A percentile compares a stretch with the other conserved stretches of the same genome.
Evolutionary conservation across 2,888 invertebrate species (phyloP).

Genomic region (Ichneumoninae sp.): DNA sequence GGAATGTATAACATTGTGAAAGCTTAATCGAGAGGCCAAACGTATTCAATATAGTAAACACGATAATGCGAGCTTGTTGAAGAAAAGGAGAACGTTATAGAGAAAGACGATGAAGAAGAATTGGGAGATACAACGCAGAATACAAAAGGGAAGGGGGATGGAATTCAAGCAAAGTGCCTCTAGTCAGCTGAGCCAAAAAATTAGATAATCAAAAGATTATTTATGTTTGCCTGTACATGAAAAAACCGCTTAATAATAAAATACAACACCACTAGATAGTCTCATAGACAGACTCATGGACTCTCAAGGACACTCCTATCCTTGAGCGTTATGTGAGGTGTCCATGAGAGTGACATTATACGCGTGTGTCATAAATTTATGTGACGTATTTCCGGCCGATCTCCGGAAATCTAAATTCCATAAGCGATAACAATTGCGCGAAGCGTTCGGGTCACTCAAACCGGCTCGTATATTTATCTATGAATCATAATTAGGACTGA

Average conservation of each 20-base stretch:
- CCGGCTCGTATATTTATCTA: too few relatives aligned
- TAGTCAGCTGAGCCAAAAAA: slow-evolving; percentile 3
- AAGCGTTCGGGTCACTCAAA: too few relatives aligned
- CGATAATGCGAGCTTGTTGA: slow-evolving; percentile 61
- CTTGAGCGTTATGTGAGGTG: not conserved
- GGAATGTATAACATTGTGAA: slow-evolving; percentile 35
- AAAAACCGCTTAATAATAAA: not conserved
- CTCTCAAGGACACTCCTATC: not conserved
- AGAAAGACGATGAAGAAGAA: not conserved
- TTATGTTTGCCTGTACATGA: not conserved
- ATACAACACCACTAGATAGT: too few relatives aligned
- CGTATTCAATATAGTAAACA: slow-evolving; percentile 70
- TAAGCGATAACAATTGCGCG: too few relatives aligned
- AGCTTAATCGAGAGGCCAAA: slow-evolving; percentile 36
- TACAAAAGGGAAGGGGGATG: slow-evolving; percentile 20
- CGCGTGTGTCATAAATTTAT: too few relatives aligned
- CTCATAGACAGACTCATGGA: too few relatives aligned
- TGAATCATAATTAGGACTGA: not conserved
- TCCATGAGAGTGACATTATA: too few relatives aligned
- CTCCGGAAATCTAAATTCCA: too few relatives aligned
- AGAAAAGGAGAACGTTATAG: not conserved
- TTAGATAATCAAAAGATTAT: slow-evolving; percentile 8
- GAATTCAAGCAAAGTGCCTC: slow-evolving; percentile 9
- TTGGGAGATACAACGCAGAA: slow-evolving; percentile 22
- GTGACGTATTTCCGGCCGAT: too few relatives aligned